Evolutionary conservation across 2,797 vertebrate genomes (phyloP).

Genomic region (Neostethus bicornis): DNA sequence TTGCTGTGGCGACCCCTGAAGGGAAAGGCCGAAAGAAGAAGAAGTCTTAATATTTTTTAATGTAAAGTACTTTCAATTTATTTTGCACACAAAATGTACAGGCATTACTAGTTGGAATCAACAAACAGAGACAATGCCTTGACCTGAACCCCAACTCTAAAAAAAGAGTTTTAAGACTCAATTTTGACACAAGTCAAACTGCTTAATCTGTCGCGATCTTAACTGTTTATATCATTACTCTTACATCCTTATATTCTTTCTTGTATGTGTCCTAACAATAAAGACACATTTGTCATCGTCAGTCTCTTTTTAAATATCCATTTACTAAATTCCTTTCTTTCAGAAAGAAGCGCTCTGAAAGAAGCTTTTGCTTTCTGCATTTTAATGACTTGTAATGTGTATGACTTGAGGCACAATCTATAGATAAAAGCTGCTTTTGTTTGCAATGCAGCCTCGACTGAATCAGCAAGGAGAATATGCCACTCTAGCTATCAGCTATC

Average conservation of each 20-base stretch:
- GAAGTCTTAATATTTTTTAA: no score
- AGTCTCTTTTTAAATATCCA: slow-evolving; percentile 25
- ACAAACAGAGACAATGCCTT: no score
- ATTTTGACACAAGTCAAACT: no score
- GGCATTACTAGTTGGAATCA: no score
- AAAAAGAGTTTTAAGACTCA: no score
- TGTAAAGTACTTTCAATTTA: no score
- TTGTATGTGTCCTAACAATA: slow-evolving; percentile 6
- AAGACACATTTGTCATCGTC: slow-evolving; percentile 40
- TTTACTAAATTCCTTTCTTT: slow-evolving; percentile 18
- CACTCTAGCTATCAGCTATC: slow-evolving; percentile 29
- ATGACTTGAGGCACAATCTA: slow-evolving; percentile 15
- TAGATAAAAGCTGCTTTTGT: slow-evolving; percentile 37
- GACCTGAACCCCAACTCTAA: no score
- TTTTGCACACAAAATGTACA: no score
- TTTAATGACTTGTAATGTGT: slow-evolving; percentile 30
- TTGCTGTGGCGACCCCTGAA: no score
- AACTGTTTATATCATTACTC: background rate
- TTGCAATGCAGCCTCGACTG: slow-evolving; percentile 3
- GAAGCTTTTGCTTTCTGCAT: slow-evolving; percentile 34
- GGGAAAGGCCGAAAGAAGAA: no score
- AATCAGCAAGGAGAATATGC: slow-evolving; percentile 26
- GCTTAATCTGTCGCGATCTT: background rate
- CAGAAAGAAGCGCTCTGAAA: slow-evolving; percentile 45
- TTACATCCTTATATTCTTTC: slow-evolving; percentile 14